Evolutionary conservation across 2,888 invertebrate species (phyloP), one percentile per base, ranked within the genome.

Genomic region (Zeuzera pyrina): DNA sequence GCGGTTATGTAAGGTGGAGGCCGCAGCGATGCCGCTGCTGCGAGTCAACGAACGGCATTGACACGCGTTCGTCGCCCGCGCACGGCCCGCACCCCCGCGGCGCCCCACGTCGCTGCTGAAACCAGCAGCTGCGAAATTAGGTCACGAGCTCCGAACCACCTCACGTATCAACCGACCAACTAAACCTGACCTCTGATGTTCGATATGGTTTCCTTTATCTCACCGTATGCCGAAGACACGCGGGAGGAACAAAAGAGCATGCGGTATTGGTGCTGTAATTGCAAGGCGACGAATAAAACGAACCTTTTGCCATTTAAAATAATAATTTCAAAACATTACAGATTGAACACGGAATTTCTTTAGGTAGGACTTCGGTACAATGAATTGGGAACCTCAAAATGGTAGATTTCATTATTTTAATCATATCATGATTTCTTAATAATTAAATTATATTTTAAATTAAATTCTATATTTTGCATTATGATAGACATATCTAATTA

Each of bases 31-130:
- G 74, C 67, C 68, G 74, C 66, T 67, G 73, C 61, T 62, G 54
- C 69, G 76, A 81, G 83, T 83, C 81, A 81, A 83, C 79, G 83
- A 74, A 73, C 83, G 83, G 79, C 81, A 81, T 83, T 83, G 83
- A 81, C 83, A 83, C 73, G 81, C 60, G 62, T 60, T 68, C 62
- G 64, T 65, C 62, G 51, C 63, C 57, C 57, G 51, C 57, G 49
- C 53, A 50, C 49, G 47, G 45, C 45, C 47, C 53, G 46, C 49
- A 49, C 48, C 39, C 49, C 28, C 14, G n/a, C 14, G 14, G 28
- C 28, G n/a, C n/a, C 28, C 28, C 10, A 8, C 62, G 52, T 47
- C 69, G 67, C 77, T 72, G 74, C 81, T 79, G 79, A 77, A 81
- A 78, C 76, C 78, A 79, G 74, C 78, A 77, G 79, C 79, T 78